phyloP scores from a whole-genome alignment of 2,888 invertebrate species.

The Eilema caniola region DNA sequence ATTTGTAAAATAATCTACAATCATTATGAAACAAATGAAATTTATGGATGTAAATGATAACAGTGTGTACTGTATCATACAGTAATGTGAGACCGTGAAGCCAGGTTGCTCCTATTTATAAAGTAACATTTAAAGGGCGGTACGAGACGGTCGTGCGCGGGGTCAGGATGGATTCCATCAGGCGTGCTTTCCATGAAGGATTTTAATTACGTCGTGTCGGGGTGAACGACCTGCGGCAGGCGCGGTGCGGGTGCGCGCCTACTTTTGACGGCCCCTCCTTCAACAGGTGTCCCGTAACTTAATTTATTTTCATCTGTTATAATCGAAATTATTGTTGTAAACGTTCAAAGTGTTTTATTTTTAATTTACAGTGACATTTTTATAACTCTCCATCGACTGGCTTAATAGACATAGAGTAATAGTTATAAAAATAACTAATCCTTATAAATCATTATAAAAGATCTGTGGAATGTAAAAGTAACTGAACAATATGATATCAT shows the following conservation, averaged over 20 bases:
- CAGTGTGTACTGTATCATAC: neutral
- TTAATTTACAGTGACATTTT: conserved; percentile 22
- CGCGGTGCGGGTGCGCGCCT: conserved; percentile 66
- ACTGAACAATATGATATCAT: conserved; percentile 31
- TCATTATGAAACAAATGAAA: neutral
- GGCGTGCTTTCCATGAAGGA: conserved; percentile 84
- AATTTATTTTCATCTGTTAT: conserved; percentile 46
- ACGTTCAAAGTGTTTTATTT: conserved; percentile 24
- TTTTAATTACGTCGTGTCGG: conserved; percentile 83
- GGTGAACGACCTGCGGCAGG: conserved; percentile 71
- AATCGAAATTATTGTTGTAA: conserved; percentile 25
- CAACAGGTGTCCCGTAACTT: conserved; percentile 66
- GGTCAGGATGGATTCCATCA: conserved; percentile 84
- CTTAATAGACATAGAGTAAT: neutral
- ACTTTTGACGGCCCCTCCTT: conserved; percentile 68
- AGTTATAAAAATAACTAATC: neutral
- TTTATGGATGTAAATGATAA: neutral
- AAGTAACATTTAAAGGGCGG: conserved; percentile 79
- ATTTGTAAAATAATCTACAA: neutral
- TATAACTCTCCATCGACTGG: neutral
- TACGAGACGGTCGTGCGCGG: conserved; percentile 76
- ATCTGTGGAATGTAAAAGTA: conserved; percentile 20
- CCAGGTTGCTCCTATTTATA: conserved; percentile 78
- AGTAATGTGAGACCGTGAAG: conserved; percentile 12
- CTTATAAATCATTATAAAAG: conserved; percentile 17